phyloP scores from a whole-genome alignment of 2,888 invertebrate genomes.

The Leucoma salicis region DNA sequence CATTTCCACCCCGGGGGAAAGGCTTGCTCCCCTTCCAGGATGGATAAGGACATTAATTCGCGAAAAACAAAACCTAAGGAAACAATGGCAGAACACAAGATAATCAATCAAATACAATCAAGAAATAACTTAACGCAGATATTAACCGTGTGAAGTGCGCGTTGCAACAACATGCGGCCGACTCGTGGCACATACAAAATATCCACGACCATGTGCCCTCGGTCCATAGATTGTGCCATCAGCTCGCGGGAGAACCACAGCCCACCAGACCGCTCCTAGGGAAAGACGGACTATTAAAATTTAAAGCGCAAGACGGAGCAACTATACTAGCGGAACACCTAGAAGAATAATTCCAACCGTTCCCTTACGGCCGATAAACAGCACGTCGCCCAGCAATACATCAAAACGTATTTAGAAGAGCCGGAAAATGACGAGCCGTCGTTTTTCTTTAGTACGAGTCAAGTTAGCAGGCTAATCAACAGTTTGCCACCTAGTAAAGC shows the following conservation, averaged over 20 bases:
- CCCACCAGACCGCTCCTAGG: neutral
- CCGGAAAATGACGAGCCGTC: too few species aligned
- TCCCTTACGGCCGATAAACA: neutral
- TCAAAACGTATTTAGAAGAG: neutral
- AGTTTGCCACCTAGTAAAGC: neutral
- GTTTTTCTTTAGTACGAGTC: neutral
- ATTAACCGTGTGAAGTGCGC: too few species aligned
- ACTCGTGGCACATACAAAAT: neutral
- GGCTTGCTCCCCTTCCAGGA: too few species aligned
- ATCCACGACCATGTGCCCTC: neutral
- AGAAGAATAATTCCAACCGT: neutral
- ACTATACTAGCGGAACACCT: neutral
- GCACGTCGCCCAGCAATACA: neutral
- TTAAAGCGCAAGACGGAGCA: neutral
- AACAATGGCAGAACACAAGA: too few species aligned
- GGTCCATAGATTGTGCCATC: neutral
- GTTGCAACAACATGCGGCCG: neutral
- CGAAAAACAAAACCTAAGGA: too few species aligned
- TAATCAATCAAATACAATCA: too few species aligned
- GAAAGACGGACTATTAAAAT: neutral
- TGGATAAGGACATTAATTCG: too few species aligned
- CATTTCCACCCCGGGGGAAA: too few species aligned
- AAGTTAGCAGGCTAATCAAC: neutral
- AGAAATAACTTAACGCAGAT: too few species aligned
- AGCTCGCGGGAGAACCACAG: neutral